Evolutionary conservation across 1,140 invertebrate genomes (phyloP).

Genomic region (Cherax quadricarinatus): DNA sequence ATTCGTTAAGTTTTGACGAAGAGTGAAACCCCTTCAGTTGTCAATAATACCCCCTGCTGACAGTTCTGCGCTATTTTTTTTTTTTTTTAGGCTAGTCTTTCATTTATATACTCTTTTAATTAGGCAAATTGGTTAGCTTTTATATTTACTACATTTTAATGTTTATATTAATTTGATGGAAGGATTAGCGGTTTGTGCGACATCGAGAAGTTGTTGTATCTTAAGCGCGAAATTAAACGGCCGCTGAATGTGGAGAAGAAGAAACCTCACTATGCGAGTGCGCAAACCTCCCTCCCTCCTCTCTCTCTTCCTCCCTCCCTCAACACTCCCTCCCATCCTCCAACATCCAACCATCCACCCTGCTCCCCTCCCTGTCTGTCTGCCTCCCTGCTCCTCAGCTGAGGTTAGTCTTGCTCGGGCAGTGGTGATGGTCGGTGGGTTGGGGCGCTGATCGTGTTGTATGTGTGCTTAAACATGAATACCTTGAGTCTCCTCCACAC

Average conservation of each 20-base stretch:
- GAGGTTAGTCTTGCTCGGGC: constrained; percentile 18
- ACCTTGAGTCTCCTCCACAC: neutral
- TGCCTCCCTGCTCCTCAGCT: neutral
- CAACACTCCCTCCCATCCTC: neutral
- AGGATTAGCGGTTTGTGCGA: too few species aligned
- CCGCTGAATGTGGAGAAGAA: neutral
- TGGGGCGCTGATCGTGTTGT: neutral
- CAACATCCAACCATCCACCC: too few species aligned
- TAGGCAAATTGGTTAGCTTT: too few species aligned
- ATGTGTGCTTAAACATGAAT: constrained; percentile 4
- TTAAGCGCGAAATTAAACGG: neutral
- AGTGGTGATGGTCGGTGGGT: neutral
- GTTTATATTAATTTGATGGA: too few species aligned
- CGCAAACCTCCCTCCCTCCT: neutral
- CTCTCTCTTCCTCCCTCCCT: too few species aligned
- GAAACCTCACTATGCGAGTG: constrained; percentile 13
- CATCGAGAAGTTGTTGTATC: neutral
- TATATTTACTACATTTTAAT: too few species aligned
- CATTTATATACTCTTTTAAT: neutral
- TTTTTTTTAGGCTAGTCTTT: neutral
- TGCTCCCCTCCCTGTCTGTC: neutral
- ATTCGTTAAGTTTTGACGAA: neutral
- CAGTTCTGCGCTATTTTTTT: constrained; percentile 1
- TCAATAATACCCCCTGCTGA: constrained; percentile 10
- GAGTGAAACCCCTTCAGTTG: constrained; percentile 11